Evolutionary conservation across 2,888 invertebrate genomes (phyloP).

Genomic region (Phyllotreta striolata): DNA sequence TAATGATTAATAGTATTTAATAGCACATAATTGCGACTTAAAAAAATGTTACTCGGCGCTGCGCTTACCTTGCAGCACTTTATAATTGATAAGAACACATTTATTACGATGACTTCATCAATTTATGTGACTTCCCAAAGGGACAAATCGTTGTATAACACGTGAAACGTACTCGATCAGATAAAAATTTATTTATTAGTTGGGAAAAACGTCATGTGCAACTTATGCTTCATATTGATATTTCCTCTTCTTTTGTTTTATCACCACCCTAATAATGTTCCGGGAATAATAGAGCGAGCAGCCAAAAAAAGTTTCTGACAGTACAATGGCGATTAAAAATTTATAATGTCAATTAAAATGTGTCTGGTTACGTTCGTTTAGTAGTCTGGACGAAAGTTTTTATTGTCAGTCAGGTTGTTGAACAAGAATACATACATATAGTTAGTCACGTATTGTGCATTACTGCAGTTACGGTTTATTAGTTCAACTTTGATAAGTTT

Average conservation of each 20-base stretch:
- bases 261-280: conserved; percentile 45
- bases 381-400: conserved; percentile 18
- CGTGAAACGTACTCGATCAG: conserved; percentile 32
- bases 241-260: conserved; percentile 48
- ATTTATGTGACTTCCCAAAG: conserved; percentile 24
- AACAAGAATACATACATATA: conserved; percentile 10
- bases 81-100: conserved; percentile 25
- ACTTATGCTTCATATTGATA: conserved; percentile 43
- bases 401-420: conserved; percentile 16
- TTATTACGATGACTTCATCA: conserved; percentile 25
- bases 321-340: conserved; percentile 25
- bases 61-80: neutral
- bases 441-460: conserved; percentile 15
- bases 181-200: conserved; percentile 34
- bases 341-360: conserved; percentile 25
- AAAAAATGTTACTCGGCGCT: conserved; percentile 7
- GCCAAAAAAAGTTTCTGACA: conserved; percentile 10
- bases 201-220: conserved; percentile 49
- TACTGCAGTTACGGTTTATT: neutral
- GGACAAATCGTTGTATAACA: conserved; percentile 33
- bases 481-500: no score
- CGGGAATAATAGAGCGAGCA: conserved; percentile 12
- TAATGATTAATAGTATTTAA: conserved; percentile 23
- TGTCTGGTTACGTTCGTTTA: conserved; percentile 21
- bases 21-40: conserved; percentile 17